Conservation (phyloP, 2,797 vertebrate genomes). For the Mormyrus hasselquistii region DNA sequence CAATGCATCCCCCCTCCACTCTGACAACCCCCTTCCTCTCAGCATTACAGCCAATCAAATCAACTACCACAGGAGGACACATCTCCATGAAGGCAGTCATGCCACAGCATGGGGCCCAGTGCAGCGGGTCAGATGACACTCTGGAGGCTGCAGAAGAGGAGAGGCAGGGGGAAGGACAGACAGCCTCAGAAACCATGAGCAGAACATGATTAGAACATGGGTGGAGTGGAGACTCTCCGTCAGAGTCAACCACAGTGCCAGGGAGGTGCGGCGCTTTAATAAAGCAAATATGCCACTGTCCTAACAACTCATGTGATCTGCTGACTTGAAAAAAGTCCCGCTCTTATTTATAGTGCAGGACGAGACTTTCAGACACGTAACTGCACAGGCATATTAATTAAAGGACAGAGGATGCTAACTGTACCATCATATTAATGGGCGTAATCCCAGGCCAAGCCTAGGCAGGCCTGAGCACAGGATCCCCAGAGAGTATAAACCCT, state of each 20-base stretch:
- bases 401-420: neutral
- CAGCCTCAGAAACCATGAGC: neutral
- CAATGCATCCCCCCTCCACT: neutral
- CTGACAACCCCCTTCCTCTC: neutral
- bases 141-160: neutral
- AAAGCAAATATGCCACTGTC: neutral
- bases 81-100: neutral
- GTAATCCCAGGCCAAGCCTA: neutral
- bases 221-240: neutral
- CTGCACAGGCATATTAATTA: neutral
- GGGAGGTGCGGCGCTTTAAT: neutral
- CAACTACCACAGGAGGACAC: neutral
- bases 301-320: neutral
- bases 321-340: neutral
- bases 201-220: neutral
- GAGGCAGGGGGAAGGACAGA: neutral
- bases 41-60: neutral
- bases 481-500: neutral
- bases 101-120: neutral
- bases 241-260: neutral
- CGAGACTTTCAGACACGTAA: constrained; percentile 5
- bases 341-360: neutral
- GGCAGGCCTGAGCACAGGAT: neutral
- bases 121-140: neutral
- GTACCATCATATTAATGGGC: neutral